A percentile compares a stretch with the other conserved stretches of the same genome.
These are phyloP conservation scores for Protaetia brevitarsis DNA, from an alignment of 1,140 invertebrate species.

Conservation along the genomic window DNA sequence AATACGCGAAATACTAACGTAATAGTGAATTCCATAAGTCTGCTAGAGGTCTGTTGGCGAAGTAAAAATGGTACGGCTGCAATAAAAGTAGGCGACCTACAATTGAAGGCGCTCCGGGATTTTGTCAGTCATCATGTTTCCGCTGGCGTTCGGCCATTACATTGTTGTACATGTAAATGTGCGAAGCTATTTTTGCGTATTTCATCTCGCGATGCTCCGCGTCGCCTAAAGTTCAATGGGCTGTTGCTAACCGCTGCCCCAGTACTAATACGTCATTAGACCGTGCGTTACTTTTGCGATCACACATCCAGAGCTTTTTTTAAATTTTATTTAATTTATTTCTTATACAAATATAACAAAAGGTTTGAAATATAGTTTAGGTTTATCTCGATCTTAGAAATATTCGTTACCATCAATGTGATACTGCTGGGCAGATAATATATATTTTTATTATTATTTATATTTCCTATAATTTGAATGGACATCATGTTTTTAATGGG, in stretches of 20 bases:
- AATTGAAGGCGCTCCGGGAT: background rate
- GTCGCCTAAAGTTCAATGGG: background rate
- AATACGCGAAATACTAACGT: background rate
- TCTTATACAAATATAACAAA: too few relatives aligned
- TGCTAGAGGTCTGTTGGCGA: background rate
- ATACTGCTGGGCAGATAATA: too few relatives aligned
- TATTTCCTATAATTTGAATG: too few relatives aligned
- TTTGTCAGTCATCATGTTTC: background rate
- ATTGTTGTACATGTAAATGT: too few relatives aligned
- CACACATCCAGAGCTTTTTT: too few relatives aligned
- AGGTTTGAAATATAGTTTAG: too few relatives aligned
- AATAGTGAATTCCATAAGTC: slow-evolving; percentile 1
- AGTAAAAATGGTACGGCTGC: background rate
- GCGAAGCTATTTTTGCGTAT: slow-evolving; percentile 1
- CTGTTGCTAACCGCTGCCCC: background rate
- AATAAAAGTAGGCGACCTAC: background rate
- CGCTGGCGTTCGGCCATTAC: background rate
- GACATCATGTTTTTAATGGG: too few relatives aligned
- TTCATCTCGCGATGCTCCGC: background rate
- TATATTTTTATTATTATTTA: too few relatives aligned
- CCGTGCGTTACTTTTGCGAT: background rate
- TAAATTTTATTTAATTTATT: too few relatives aligned
- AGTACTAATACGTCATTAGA: background rate
- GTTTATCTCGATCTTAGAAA: too few relatives aligned
- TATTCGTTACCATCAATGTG: too few relatives aligned